A percentile compares a stretch with the other conserved stretches of the same genome.
Evolutionary conservation across 2,888 invertebrate genomes (phyloP).

Genomic region (Drosophila lacicola): DNA sequence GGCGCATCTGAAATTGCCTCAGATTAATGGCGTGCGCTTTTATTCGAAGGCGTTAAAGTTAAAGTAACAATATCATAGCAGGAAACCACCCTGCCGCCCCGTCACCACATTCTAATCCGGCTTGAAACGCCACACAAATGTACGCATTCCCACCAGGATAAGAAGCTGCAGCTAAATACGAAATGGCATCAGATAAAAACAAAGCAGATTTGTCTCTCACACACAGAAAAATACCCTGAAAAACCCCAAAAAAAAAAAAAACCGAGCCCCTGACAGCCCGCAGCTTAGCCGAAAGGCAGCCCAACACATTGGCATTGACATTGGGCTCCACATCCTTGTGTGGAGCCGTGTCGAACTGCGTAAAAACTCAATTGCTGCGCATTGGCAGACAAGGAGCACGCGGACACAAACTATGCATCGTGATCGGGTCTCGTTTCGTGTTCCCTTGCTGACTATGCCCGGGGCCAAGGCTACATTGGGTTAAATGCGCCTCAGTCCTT

Average conservation of each 20-base stretch:
- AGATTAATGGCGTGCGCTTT: constrained; percentile 59
- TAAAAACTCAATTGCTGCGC: constrained; percentile 79
- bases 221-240: constrained; percentile 30
- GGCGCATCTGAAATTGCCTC: constrained; percentile 39
- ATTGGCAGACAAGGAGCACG: constrained; percentile 48
- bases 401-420: constrained; percentile 49
- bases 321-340: constrained; percentile 53
- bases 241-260: constrained; percentile 25
- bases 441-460: constrained; percentile 10
- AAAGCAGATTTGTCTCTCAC: constrained; percentile 78
- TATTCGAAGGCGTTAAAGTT: constrained; percentile 58
- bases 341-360: constrained; percentile 72
- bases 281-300: constrained; percentile 60
- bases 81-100: neutral
- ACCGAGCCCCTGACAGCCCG: constrained; percentile 52
- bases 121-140: constrained; percentile 71
- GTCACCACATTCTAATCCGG: constrained; percentile 61
- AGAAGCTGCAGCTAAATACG: constrained; percentile 70
- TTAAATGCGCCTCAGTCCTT: constrained; percentile 54
- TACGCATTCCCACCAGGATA: constrained; percentile 79
- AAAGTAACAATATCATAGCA: constrained; percentile 54
- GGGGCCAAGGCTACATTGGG: constrained; percentile 53
- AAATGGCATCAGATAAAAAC: constrained; percentile 79
- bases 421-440: constrained; percentile 30
- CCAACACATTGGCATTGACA: constrained; percentile 20